phyloP scores from a whole-genome alignment of 2,797 vertebrate genomes.

The Pygocentrus nattereri region DNA sequence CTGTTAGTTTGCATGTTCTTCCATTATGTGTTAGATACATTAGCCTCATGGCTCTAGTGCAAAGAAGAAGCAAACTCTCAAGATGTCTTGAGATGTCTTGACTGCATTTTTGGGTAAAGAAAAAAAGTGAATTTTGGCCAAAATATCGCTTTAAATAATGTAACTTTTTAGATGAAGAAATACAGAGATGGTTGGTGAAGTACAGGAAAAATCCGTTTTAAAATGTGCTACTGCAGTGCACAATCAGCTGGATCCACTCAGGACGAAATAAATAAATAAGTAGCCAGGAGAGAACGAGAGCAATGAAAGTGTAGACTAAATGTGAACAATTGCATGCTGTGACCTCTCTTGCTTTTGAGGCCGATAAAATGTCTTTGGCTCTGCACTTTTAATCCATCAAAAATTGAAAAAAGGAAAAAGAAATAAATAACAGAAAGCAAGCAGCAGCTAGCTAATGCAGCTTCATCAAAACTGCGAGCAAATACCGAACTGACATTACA shows the following conservation, averaged over 20 bases:
- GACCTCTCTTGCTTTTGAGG: constrained; percentile 61
- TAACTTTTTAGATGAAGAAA: not conserved
- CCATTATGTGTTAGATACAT: too few relatives aligned
- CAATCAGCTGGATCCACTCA: not conserved
- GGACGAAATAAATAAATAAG: constrained; percentile 16
- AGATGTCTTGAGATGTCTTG: too few relatives aligned
- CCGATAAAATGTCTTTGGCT: constrained; percentile 69
- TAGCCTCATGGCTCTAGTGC: too few relatives aligned
- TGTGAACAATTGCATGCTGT: constrained; percentile 56
- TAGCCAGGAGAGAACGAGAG: not conserved
- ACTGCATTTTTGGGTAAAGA: too few relatives aligned
- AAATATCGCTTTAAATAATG: not conserved
- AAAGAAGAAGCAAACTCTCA: too few relatives aligned
- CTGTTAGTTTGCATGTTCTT: too few relatives aligned
- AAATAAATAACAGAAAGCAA: constrained; percentile 15
- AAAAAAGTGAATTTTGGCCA: not conserved
- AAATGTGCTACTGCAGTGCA: not conserved
- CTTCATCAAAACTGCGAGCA: constrained; percentile 54
- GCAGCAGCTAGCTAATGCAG: constrained; percentile 15
- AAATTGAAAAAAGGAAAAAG: constrained; percentile 23
- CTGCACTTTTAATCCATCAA: constrained; percentile 77
- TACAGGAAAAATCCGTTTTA: not conserved
- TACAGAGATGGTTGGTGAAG: not conserved
- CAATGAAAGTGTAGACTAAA: constrained; percentile 39
- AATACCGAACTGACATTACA: constrained; percentile 58